Base-by-base conservation (phyloP, 2,113 vertebrate genomes). In the Pampusana beccarii region DNA sequence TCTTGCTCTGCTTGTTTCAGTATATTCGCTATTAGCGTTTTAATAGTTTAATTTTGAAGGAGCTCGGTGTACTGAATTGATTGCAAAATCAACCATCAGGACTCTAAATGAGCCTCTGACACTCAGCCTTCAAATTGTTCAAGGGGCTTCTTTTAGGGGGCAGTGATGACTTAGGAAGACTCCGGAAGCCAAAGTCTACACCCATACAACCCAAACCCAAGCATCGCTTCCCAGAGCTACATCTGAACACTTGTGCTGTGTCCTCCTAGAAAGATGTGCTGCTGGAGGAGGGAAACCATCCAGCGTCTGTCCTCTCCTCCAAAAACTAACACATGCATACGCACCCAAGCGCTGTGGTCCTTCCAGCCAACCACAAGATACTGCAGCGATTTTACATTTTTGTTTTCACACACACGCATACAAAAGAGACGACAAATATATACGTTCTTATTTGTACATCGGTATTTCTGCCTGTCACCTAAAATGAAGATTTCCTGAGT, bases 381-480 rank as follows among this genome's bases (percentile, higher is more conserved):
- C 16, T 7, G n/a, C 51, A 51, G 61, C 33, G 24, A 1, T 29
- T 64, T 26, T 26, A 31, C 8, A 2, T 38, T 62, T 86, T 5
- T 16, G 38, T 42, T n/a, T 6, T 1, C 2, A 0, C 51, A 62
- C 44, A 40, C 18, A 38, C 16, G 16, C 44, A 50, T 14, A 46
- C 38, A 23, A 21, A 56, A 54, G 51, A 69, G 48, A 11, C 71
- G 36, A 42, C 1, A 0, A 36, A 6, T 2, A 28, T 20, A 69
- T 12, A 8, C 23, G 23, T 70, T 38, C 50, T 26, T 42, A 44
- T 25, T 61, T 34, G 26, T 18, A 61, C 1, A 0, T n/a, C 1
- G 0, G 14, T 38, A 44, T 75, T 69, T 75, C 44, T 50, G 29
- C 20, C 58, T 13, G 13, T 15, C 66, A 64, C 70, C 51, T 46